Evolutionary conservation across 2,113 vertebrate species (phyloP), one percentile per base, ranked within the genome.

Genomic region (Pluvianellus socialis): DNA sequence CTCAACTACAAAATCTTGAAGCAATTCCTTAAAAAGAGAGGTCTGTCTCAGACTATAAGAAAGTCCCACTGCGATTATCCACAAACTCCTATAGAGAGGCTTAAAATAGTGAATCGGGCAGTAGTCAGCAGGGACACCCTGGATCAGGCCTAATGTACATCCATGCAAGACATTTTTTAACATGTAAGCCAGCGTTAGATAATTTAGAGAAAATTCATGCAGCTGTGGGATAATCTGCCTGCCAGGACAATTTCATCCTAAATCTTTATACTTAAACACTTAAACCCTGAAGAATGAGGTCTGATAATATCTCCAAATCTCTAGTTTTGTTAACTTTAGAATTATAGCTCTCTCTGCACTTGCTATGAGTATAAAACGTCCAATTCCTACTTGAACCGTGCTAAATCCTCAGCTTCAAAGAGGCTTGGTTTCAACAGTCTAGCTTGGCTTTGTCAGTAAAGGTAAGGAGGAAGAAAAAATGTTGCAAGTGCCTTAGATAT

Each of bases 221-320:
- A 96, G 94, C 94, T 96, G 94, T 89, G 81, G 93, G 85, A 90
- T 91, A 87, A 95, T 94, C 94, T 95, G 70, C 77, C 90, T 96
- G 93, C 80, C 89, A 96, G 87, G 91, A 94, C 91, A 75, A 96
- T 90, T 96, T 97, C 74, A 88, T 87, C 70, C 62, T 88, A 88
- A 91, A 94, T 91, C 93, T 92, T 94, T 84, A 30, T 55, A 77
- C 44, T 94, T 87, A 80, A 80, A 89, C 61, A 79, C 52, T 96
- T 96, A 96, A 95, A 94, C 50, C 84, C 77, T 76, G 33, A 93
- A 95, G 90, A 96, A 95, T 81, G 93, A 94, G 27, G 85, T 72
- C 77, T 96, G 81, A 88, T 88, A 91, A 44, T 75, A 79, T 91
- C 96, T 95, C 90, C 91, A 95, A 91, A 75, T 52, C 77, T 94